A percentile compares a stretch with the other conserved stretches of the same genome.
These are phyloP conservation scores for Drosophila pandora DNA, from an alignment of 1,140 invertebrate species.

Conservation along the genomic window DNA sequence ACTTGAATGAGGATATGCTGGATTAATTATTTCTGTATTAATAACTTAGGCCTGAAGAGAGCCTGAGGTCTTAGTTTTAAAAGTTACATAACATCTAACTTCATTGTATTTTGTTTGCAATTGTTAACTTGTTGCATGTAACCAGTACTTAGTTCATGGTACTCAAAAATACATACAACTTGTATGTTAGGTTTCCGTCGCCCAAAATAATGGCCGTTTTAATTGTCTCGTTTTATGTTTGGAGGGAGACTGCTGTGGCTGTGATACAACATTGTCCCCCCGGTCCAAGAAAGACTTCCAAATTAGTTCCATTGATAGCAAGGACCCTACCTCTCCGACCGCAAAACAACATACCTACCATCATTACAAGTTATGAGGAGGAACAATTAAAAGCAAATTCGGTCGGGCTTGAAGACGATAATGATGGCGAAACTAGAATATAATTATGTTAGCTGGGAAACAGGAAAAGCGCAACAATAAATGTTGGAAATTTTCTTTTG, in stretches of 20 bases:
- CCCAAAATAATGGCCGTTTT: constrained; percentile 60
- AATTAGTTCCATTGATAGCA: constrained; percentile 73
- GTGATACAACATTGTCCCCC: constrained; percentile 55
- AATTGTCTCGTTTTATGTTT: constrained; percentile 72
- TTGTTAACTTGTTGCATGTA: neutral
- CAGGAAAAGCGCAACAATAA: constrained; percentile 24
- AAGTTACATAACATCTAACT: no score
- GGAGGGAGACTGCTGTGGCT: constrained; percentile 37
- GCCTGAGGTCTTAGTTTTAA: no score
- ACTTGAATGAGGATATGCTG: no score
- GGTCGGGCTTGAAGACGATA: constrained; percentile 45
- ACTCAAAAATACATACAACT: no score
- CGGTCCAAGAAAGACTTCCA: constrained; percentile 17
- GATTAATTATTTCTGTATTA: no score
- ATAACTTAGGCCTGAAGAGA: no score
- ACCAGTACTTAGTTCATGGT: no score
- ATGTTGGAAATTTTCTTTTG: constrained; percentile 50
- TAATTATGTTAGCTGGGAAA: constrained; percentile 38
- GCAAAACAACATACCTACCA: constrained; percentile 4
- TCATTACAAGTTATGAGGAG: constrained; percentile 69
- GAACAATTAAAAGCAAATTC: constrained; percentile 62
- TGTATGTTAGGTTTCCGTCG: constrained; percentile 1
- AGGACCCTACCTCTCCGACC: neutral
- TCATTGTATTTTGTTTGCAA: no score
- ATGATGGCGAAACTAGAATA: constrained; percentile 45